Evolutionary conservation across 2,113 vertebrate species (phyloP).

Genomic region (Sphaerodactylus townsendi): DNA sequence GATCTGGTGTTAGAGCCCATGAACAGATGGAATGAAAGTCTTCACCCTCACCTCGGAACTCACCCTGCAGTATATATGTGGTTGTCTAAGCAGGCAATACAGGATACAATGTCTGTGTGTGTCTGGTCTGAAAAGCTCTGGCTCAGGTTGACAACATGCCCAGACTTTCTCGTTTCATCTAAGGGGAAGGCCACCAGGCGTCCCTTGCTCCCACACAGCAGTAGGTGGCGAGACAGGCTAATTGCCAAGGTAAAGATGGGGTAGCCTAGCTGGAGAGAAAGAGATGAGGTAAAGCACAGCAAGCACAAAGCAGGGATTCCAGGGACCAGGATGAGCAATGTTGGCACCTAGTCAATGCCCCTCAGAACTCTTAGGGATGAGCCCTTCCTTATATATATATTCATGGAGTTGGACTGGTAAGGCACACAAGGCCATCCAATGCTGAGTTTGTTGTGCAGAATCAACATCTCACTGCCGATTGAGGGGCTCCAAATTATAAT

Average conservation of each 20-base stretch:
- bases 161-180: conserved; percentile 17
- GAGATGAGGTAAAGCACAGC: background rate
- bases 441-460: background rate
- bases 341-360: background rate
- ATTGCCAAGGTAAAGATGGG: conserved; percentile 56
- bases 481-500: background rate
- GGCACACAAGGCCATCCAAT: background rate
- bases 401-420: background rate
- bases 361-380: background rate
- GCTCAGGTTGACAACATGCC: conserved; percentile 40
- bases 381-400: background rate
- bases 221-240: conserved; percentile 41
- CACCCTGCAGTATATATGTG: conserved; percentile 52
- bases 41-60: fast-evolving
- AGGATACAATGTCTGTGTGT: conserved; percentile 40
- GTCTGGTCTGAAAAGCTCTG: conserved; percentile 30
- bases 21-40: background rate
- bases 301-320: background rate
- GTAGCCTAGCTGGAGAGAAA: conserved; percentile 33
- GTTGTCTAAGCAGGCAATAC: conserved; percentile 28
- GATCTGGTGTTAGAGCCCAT: background rate
- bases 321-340: too few relatives aligned
- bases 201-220: conserved; percentile 56
- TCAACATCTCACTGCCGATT: too few relatives aligned
- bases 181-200: conserved; percentile 33